Conservation (phyloP, 2,888 invertebrate genomes). For the Carcina quercana region DNA sequence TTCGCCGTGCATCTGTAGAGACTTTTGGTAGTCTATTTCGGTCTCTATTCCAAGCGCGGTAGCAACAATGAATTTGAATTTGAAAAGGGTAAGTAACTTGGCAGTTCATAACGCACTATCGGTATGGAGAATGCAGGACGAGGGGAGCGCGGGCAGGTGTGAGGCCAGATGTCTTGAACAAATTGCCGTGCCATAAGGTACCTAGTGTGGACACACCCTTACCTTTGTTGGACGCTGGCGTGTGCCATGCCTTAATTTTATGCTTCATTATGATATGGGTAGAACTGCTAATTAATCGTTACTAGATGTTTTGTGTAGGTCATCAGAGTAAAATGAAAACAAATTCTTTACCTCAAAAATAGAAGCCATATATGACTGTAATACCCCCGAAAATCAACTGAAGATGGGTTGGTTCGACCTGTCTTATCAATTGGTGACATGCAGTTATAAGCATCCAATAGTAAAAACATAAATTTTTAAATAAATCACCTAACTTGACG, state of each 20-base stretch:
- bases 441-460: too few relatives aligned
- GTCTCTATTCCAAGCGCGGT: neutral
- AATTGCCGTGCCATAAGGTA: slow-evolving; percentile 69
- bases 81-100: neutral
- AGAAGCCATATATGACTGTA: too few relatives aligned
- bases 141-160: slow-evolving; percentile 63
- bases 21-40: neutral
- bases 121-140: slow-evolving; percentile 38
- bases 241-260: slow-evolving; percentile 74
- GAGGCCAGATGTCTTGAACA: slow-evolving; percentile 73
- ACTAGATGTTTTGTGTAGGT: too few relatives aligned
- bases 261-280: slow-evolving; percentile 67
- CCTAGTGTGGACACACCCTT: slow-evolving; percentile 63
- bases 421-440: too few relatives aligned
- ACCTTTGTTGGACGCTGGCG: slow-evolving; percentile 55
- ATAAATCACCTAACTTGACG: too few relatives aligned
- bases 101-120: slow-evolving; percentile 35
- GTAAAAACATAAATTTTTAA: too few relatives aligned
- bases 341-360: too few relatives aligned
- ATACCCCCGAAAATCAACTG: too few relatives aligned
- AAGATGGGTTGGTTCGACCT: too few relatives aligned
- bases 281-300: slow-evolving; percentile 64
- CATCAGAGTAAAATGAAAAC: too few relatives aligned
- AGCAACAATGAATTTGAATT: neutral
- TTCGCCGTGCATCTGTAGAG: slow-evolving; percentile 8